Conservation (phyloP, 2,888 invertebrate species). For the Plebejus melissa region DNA sequence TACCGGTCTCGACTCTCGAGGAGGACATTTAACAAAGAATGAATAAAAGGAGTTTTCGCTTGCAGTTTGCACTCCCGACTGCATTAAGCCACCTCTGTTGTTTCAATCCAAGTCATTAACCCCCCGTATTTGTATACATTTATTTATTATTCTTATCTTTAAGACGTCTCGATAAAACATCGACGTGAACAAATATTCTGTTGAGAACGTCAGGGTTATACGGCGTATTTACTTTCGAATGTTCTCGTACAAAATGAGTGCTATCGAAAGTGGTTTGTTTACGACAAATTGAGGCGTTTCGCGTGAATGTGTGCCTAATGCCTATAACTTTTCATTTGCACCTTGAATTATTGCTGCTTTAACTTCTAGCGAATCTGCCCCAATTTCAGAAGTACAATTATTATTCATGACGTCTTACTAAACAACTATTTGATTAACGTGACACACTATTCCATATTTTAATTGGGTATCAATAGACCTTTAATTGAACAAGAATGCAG, state of each 20-base stretch:
- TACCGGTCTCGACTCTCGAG: background rate
- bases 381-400: background rate
- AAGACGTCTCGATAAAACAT: background rate
- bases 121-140: background rate
- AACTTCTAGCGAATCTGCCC: background rate
- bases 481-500: conserved; percentile 12
- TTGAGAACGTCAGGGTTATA: conserved; percentile 9
- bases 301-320: background rate
- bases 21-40: background rate
- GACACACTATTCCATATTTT: conserved; percentile 5
- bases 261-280: conserved; percentile 19
- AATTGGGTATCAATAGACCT: background rate
- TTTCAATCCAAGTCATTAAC: background rate
- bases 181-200: background rate
- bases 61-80: background rate
- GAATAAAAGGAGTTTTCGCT: background rate
- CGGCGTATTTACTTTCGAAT: conserved; percentile 21
- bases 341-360: background rate
- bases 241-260: background rate
- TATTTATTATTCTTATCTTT: conserved; percentile 8
- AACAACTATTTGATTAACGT: background rate
- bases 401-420: background rate
- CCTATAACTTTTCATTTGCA: background rate
- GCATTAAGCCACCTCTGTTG: background rate
- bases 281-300: conserved; percentile 8